phyloP scores from a whole-genome alignment of 2,888 invertebrate genomes.

The Uloborus plumipes region DNA sequence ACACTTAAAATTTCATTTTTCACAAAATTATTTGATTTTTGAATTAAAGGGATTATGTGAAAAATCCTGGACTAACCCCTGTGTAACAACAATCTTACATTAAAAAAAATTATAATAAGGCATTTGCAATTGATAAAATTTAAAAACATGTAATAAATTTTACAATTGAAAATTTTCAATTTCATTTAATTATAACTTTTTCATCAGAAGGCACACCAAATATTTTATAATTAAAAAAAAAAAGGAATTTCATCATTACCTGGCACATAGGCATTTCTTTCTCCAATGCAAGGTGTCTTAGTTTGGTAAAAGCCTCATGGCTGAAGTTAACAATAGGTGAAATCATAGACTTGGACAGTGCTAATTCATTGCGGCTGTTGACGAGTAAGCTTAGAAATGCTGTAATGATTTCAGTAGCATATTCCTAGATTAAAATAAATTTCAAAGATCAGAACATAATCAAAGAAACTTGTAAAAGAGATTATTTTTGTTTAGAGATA shows the following conservation, averaged over 20 bases:
- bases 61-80: too few species aligned
- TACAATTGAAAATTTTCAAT: too few species aligned
- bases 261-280: constrained; percentile 71
- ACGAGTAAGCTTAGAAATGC: constrained; percentile 70
- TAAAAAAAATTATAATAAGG: too few species aligned
- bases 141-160: too few species aligned
- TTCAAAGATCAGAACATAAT: neutral
- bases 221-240: neutral
- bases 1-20: too few species aligned
- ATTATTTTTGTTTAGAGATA: too few species aligned
- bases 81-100: too few species aligned
- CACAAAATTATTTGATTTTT: too few species aligned
- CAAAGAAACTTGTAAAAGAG: neutral
- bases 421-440: constrained; percentile 39
- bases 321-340: constrained; percentile 70
- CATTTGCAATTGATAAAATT: too few species aligned
- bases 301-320: constrained; percentile 70
- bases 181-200: too few species aligned
- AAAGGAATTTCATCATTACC: constrained; percentile 66
- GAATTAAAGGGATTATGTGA: too few species aligned
- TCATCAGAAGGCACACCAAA: neutral
- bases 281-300: constrained; percentile 69
- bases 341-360: constrained; percentile 70
- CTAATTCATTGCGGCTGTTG: constrained; percentile 71
- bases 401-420: constrained; percentile 42